phyloP scores from a whole-genome alignment of 1,140 invertebrate genomes.

The Xylocopa sonorina region DNA sequence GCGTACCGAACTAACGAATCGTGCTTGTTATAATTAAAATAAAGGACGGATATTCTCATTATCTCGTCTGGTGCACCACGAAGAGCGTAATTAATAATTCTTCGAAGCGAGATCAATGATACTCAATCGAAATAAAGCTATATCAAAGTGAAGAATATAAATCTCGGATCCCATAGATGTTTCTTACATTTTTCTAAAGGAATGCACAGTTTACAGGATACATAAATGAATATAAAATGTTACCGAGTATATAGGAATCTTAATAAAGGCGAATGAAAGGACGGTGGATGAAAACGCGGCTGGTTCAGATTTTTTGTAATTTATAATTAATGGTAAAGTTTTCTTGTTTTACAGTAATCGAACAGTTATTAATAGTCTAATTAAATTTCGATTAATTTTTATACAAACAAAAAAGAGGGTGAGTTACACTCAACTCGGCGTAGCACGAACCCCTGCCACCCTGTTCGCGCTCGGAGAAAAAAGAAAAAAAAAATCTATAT shows the following conservation, averaged over 20 bases:
- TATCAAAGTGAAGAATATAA: too few relatives aligned
- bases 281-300: neutral
- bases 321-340: constrained; percentile 79
- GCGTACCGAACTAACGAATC: neutral
- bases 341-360: constrained; percentile 77
- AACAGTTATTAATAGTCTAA: constrained; percentile 79
- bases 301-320: constrained; percentile 73
- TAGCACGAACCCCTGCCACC: constrained; percentile 73
- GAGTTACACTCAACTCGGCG: constrained; percentile 74
- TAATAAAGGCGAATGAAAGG: neutral
- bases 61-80: too few relatives aligned
- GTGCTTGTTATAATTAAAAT: neutral
- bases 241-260: too few relatives aligned
- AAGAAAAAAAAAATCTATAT: constrained; percentile 61
- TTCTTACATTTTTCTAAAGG: too few relatives aligned
- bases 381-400: constrained; percentile 79
- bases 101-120: too few relatives aligned
- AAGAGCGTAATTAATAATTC: too few relatives aligned
- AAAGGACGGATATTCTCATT: neutral
- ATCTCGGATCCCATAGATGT: too few relatives aligned
- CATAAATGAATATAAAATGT: too few relatives aligned
- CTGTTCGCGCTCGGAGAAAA: constrained; percentile 61
- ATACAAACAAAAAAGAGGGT: constrained; percentile 78
- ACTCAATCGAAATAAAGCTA: too few relatives aligned
- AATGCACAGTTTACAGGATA: too few relatives aligned